Evolutionary conservation across 2,888 invertebrate species (phyloP).

Genomic region (Plagodis dolabraria): DNA sequence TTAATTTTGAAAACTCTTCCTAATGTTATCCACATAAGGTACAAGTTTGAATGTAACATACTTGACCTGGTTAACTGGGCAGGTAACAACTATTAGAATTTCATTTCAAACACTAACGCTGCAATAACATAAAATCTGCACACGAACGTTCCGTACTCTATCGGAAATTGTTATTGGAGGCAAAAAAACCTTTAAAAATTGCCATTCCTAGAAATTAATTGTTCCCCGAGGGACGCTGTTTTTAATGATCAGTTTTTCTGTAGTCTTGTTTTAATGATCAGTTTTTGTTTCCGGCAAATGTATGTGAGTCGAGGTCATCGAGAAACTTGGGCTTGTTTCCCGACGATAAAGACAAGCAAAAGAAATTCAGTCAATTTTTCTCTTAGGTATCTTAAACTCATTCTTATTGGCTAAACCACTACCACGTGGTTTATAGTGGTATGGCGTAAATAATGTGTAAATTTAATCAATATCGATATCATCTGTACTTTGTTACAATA

Average conservation of each 20-base stretch:
- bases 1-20: no score
- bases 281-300: slow-evolving; percentile 12
- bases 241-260: not conserved
- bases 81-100: no score
- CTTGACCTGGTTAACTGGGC: no score
- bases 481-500: not conserved
- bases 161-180: slow-evolving; percentile 1
- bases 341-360: no score
- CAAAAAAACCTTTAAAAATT: slow-evolving; percentile 21
- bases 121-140: slow-evolving; percentile 1
- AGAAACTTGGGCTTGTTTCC: no score
- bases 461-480: slow-evolving; percentile 2
- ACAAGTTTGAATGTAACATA: no score
- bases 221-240: slow-evolving; percentile 9
- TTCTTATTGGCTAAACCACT: no score
- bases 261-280: slow-evolving; percentile 10
- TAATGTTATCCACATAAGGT: no score
- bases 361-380: no score
- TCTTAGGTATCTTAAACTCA: no score
- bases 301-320: not conserved
- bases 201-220: slow-evolving; percentile 19
- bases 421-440: no score
- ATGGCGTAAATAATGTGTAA: no score
- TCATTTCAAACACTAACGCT: not conserved
- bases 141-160: not conserved